phyloP scores from a whole-genome alignment of 1,140 invertebrate genomes.

The Hyles vespertilio region DNA sequence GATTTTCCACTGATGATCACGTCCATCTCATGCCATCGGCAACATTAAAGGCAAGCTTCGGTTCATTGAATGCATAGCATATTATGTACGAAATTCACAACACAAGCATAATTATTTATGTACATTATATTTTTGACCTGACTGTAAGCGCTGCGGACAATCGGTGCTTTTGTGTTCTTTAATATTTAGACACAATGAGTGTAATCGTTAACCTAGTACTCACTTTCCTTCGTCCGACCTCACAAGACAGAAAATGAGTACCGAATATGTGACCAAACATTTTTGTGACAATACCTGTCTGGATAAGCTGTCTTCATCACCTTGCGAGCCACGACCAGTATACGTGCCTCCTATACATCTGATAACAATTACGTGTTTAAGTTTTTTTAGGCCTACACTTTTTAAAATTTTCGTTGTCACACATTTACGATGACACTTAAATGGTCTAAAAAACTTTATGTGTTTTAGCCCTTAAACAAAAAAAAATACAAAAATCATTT shows the following conservation, averaged over 20 bases:
- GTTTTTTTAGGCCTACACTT: neutral
- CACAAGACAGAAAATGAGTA: slow-evolving; percentile 16
- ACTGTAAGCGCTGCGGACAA: neutral
- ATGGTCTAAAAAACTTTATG: too few species aligned
- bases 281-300: slow-evolving; percentile 55
- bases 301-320: slow-evolving; percentile 80
- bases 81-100: slow-evolving; percentile 1
- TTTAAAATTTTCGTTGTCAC: too few species aligned
- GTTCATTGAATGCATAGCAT: neutral
- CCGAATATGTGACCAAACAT: neutral
- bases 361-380: slow-evolving; percentile 1
- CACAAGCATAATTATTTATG: neutral
- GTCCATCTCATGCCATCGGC: too few species aligned
- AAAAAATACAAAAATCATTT: slow-evolving; percentile 10
- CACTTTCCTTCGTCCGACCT: slow-evolving; percentile 13
- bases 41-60: too few species aligned
- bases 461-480: too few species aligned
- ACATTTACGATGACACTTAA: too few species aligned
- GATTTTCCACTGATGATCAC: too few species aligned
- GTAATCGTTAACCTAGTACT: slow-evolving; percentile 1
- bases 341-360: slow-evolving; percentile 85
- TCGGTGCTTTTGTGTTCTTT: slow-evolving; percentile 1
- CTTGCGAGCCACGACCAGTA: slow-evolving; percentile 72
- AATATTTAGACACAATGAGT: slow-evolving; percentile 1
- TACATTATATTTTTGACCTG: slow-evolving; percentile 3